These are phyloP conservation scores for Marmota monax DNA, from an alignment of 2,113 vertebrate species.

Conservation along the genomic window DNA sequence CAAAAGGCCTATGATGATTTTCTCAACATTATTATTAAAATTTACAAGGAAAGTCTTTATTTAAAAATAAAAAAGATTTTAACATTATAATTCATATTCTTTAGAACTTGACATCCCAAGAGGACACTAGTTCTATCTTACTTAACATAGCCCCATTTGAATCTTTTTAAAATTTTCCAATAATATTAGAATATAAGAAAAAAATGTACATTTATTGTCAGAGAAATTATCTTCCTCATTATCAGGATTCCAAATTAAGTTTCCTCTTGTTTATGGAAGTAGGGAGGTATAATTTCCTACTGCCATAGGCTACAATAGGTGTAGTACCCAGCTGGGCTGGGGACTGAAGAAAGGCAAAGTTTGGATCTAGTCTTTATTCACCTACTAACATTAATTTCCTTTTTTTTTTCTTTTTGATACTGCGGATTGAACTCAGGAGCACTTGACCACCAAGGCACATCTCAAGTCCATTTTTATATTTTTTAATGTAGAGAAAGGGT, in stretches of 20 bases:
- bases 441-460: no score
- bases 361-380: not conserved
- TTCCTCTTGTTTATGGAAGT: not conserved
- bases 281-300: accelerated
- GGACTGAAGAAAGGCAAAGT: not conserved
- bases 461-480: no score
- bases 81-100: not conserved
- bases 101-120: not conserved
- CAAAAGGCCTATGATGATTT: not conserved
- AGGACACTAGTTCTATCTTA: not conserved
- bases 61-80: not conserved
- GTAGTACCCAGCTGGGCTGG: not conserved
- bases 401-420: no score
- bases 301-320: not conserved
- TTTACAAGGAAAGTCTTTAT: not conserved
- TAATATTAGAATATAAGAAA: not conserved
- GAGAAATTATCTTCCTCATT: not conserved
- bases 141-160: not conserved
- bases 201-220: not conserved
- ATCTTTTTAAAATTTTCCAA: not conserved
- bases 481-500: no score
- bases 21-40: not conserved
- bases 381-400: no score
- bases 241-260: not conserved
- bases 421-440: no score